Evolutionary conservation across 2,113 vertebrate genomes (phyloP), one percentile per base, ranked within the genome.

Genomic region (Gasterosteus aculeatus): DNA sequence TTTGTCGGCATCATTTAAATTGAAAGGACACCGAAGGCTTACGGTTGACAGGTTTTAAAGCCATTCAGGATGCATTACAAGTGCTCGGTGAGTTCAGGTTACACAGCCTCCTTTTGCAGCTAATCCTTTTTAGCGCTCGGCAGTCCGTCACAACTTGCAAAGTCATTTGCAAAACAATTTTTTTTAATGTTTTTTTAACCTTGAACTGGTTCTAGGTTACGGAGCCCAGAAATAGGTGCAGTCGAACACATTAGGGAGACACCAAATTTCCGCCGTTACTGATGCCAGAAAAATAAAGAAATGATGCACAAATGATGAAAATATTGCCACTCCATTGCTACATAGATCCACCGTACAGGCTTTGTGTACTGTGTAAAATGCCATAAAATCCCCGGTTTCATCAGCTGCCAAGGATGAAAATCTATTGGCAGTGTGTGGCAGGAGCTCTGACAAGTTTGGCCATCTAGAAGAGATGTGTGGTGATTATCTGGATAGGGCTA

Each of bases 401-500:
- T 86, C 80, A 54, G 78, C 87, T 85, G 88, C 87, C 86, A 85
- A 77, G 82, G 78, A 83, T 91, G 87, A 49, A 89, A 91, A 87
- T 88, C 76, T 87, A 83, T 73, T 90, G 91, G 88, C 87, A 83
- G 65, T 47, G 71, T 76, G 84, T 68, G 78, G 64, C 38, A 56
- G 82, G 84, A 88, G 86, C 88, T 87, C 69, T 91, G 87, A 92
- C 86, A 91, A 90, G 81, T 86, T 51, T 78, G 84, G 87, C 88
- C 87, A 86, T 92, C 87, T 81, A 86, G 76, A 80, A 76, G 84
- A 88, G 85, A 89, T 89, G 88, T 88, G 87, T 80, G 85, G 82
- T 83, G 88, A 91, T 92, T 87, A 91, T 87, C 86, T 93, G 89
- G 86, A 91, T 85, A 75, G 87, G 69, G 82, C 75, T 73, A 70